Evolutionary conservation across 2,888 invertebrate genomes (phyloP), one percentile per base, ranked within the genome.

Genomic region (Hydrotaea cyrtoneurina): DNA sequence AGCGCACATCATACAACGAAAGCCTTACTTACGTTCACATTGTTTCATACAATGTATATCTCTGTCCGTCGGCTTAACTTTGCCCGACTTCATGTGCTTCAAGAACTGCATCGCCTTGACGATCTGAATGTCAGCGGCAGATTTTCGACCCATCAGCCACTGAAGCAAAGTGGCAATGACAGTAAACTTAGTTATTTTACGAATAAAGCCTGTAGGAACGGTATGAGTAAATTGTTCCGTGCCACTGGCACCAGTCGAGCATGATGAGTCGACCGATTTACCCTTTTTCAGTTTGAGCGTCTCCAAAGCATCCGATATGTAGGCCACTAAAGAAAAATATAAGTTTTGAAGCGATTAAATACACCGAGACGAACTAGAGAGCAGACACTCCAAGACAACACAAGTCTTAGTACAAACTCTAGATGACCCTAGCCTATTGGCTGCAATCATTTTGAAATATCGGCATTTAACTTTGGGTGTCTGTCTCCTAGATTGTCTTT

Each of bases 1-100:
- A n/a, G n/a, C n/a, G n/a, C n/a, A n/a, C n/a, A n/a, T n/a, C n/a
- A n/a, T n/a, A n/a, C n/a, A n/a, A n/a, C n/a, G n/a, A n/a, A n/a
- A n/a, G n/a, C n/a, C n/a, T n/a, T 31, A 88, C 90, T 90, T 86
- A 92, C 92, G 79, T 85, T 92, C 90, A 69, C 92, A 92, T 57
- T 90, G 90, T 73, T 87, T 89, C 0, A 90, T 73, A 77, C 90
- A 88, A 50, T 87, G 87, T 78, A 87, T 88, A 2, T 91, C 90
- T 15, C 82, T 87, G 17, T 90, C 90, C 7, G 75, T 64, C 2
- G 17, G 72, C 71, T 88, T 91, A 10, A 17, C 69, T 66, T 89
- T 91, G 57, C 88, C 90, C 0, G 86, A 86, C 13, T 86, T 88
- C 50, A 89, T 86, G 0, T 83, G 39, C 26, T 77, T 83, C 5